A percentile compares a stretch with the other conserved stretches of the same genome.
These are phyloP conservation scores for Liposcelis brunnea DNA, from an alignment of 2,888 invertebrate species.

Conservation along the genomic window DNA sequence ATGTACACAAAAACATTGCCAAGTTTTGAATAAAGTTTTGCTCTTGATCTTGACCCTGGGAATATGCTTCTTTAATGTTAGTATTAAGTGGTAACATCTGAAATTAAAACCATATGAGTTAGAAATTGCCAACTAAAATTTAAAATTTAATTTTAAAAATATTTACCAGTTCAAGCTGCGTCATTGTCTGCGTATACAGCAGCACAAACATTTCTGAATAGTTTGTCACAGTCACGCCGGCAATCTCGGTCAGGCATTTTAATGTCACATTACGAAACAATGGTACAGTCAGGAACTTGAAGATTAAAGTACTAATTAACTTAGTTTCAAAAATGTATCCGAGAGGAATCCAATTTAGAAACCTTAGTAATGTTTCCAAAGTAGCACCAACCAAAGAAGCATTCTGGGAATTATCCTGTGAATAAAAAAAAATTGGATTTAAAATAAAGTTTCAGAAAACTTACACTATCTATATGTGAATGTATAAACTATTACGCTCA, in stretches of 20 bases:
- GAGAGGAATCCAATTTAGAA: conserved; percentile 99
- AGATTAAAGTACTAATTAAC: conserved; percentile 80
- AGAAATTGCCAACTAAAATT: not conserved
- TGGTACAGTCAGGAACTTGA: conserved; percentile 94
- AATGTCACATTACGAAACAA: conserved; percentile 95
- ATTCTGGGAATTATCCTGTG: conserved; percentile 85
- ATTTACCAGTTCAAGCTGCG: conserved; percentile 56
- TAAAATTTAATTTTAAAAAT: not conserved
- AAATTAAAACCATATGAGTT: conserved; percentile 10
- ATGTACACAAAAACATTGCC: conserved; percentile 92
- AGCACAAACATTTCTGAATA: conserved; percentile 88
- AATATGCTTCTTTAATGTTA: conserved; percentile 88
- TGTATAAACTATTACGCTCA: too few relatives aligned
- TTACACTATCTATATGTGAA: too few relatives aligned
- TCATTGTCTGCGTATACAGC: conserved; percentile 82
- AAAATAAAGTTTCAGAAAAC: conserved; percentile 6
- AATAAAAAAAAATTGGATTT: conserved; percentile 13
- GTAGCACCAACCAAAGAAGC: conserved; percentile 91
- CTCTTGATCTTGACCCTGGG: conserved; percentile 85
- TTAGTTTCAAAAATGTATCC: conserved; percentile 99
- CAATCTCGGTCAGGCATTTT: conserved; percentile 97
- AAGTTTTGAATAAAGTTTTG: conserved; percentile 98
- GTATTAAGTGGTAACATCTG: conserved; percentile 78
- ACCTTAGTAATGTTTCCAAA: conserved; percentile 85
- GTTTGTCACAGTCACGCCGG: conserved; percentile 71